These are phyloP conservation scores for Cromileptes altivelis DNA, from an alignment of 2,113 vertebrate species.

Conservation along the genomic window DNA sequence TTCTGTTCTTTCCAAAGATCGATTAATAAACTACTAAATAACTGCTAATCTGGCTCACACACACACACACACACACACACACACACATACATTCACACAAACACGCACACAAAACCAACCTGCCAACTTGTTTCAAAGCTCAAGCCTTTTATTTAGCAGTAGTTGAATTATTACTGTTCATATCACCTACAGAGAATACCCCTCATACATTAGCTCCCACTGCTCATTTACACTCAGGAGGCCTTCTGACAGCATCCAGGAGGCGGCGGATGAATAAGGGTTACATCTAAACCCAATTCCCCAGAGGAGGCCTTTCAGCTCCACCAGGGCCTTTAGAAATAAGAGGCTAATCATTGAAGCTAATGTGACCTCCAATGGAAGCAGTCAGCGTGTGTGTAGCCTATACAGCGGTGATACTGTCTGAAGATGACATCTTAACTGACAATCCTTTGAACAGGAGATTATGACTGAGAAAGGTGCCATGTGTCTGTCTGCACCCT, in stretches of 20 bases:
- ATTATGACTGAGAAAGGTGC: slow-evolving; percentile 26
- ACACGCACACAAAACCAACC: no score
- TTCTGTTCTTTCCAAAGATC: no score
- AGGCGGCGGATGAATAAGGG: slow-evolving; percentile 39
- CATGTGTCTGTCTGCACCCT: slow-evolving; percentile 26
- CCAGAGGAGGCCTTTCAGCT: slow-evolving; percentile 46
- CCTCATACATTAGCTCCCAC: slow-evolving; percentile 10
- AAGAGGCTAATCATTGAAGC: slow-evolving; percentile 72
- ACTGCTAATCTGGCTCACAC: no score
- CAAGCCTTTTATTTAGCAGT: not conserved
- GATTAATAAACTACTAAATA: no score
- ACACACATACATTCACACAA: no score
- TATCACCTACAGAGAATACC: not conserved
- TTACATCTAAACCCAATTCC: slow-evolving; percentile 56
- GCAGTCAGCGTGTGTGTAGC: slow-evolving; percentile 40
- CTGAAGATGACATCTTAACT: slow-evolving; percentile 44
- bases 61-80: no score
- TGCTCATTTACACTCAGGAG: not conserved
- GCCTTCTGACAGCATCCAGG: slow-evolving; percentile 26
- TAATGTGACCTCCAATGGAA: slow-evolving; percentile 70
- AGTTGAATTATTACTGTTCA: not conserved
- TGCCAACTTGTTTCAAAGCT: not conserved
- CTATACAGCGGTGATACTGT: slow-evolving; percentile 14
- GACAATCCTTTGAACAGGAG: slow-evolving; percentile 25
- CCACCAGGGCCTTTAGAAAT: slow-evolving; percentile 60